phyloP scores from a whole-genome alignment of 2,888 invertebrate genomes.

The Trilocha varians region DNA sequence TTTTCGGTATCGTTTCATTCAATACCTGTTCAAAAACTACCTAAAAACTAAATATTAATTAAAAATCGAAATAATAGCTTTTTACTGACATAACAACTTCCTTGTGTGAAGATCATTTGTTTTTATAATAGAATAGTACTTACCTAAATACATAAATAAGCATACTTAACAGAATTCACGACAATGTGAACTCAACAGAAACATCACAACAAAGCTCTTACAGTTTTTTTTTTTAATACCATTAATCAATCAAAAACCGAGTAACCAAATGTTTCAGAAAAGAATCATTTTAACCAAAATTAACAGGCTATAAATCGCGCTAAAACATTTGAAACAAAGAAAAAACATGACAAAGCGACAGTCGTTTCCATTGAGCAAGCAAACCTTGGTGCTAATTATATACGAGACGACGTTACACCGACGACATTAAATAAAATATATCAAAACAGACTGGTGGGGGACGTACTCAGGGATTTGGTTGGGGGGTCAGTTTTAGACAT shows the following conservation, averaged over 20 bases:
- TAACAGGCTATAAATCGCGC: neutral
- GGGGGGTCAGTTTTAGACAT: constrained; percentile 6
- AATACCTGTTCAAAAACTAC: too few species aligned
- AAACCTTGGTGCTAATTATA: constrained; percentile 48
- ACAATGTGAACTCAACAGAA: too few species aligned
- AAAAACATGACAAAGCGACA: constrained; percentile 2
- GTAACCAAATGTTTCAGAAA: neutral
- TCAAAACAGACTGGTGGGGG: constrained; percentile 1
- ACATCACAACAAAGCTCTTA: too few species aligned
- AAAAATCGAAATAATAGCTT: too few species aligned
- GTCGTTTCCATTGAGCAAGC: constrained; percentile 6
- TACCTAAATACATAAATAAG: too few species aligned
- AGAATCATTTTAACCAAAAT: neutral
- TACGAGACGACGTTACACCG: constrained; percentile 34
- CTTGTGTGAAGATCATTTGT: too few species aligned
- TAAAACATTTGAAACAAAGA: constrained; percentile 1
- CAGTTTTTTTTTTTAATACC: neutral
- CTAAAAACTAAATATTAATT: too few species aligned
- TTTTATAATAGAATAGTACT: too few species aligned
- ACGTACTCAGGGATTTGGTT: neutral
- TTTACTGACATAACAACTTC: too few species aligned
- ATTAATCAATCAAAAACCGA: neutral
- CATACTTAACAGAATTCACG: too few species aligned
- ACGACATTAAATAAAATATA: constrained; percentile 29
- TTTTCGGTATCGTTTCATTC: too few species aligned